Evolutionary conservation across 2,113 vertebrate species (phyloP).

Genomic region (Chionis minor): DNA sequence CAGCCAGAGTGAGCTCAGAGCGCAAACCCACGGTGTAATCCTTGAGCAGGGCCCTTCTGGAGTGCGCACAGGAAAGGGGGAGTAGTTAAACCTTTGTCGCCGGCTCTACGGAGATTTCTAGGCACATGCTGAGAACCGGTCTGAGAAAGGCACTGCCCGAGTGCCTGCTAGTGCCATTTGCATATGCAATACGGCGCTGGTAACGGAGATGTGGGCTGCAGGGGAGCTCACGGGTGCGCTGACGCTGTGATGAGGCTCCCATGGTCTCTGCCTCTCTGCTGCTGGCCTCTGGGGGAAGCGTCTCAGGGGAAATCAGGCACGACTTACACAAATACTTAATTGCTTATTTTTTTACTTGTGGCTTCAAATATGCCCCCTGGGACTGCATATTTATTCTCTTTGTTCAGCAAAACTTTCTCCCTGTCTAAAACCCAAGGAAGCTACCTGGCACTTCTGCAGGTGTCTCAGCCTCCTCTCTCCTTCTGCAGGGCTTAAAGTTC

Average conservation of each 20-base stretch:
- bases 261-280: neutral
- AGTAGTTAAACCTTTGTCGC: neutral
- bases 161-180: neutral
- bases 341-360: slow-evolving; percentile 3
- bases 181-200: rapidly evolving
- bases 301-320: neutral
- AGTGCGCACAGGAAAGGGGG: neutral
- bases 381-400: neutral
- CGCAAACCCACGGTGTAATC: rapidly evolving
- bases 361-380: neutral
- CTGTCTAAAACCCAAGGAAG: neutral
- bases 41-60: neutral
- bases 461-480: neutral
- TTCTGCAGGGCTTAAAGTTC: neutral
- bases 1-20: neutral
- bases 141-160: neutral
- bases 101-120: neutral
- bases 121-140: neutral
- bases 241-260: neutral
- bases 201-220: neutral
- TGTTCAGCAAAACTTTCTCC: neutral
- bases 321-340: neutral
- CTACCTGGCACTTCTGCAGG: neutral
- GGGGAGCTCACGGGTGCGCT: neutral
- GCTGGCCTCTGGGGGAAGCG: neutral